phyloP scores from a whole-genome alignment of 1,140 invertebrate genomes.

The Trachymyrmex cornetzi region DNA sequence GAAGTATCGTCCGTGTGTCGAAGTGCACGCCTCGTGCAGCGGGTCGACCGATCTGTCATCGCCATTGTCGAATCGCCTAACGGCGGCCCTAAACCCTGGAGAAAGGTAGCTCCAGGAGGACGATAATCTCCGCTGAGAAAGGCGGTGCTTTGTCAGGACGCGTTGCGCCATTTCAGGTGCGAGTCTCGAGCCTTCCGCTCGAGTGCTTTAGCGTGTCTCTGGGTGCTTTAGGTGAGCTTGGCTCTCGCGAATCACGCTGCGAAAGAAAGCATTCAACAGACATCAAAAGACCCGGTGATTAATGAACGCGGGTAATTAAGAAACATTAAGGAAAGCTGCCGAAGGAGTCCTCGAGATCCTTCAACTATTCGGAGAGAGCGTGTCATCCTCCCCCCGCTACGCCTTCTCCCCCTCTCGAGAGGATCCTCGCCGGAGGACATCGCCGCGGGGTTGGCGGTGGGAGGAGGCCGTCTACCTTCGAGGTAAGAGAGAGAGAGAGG shows the following conservation, averaged over 20 bases:
- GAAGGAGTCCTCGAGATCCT: conserved; percentile 45
- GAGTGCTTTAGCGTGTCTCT: conserved; percentile 18
- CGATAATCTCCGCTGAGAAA: conserved; percentile 49
- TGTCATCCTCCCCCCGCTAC: neutral
- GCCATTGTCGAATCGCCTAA: conserved; percentile 65
- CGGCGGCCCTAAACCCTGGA: conserved; percentile 6
- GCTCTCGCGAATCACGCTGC: conserved; percentile 29
- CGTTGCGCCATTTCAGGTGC: conserved; percentile 64
- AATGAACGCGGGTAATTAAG: conserved; percentile 63
- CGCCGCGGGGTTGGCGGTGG: conserved; percentile 37
- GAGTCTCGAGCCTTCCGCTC: conserved; percentile 15
- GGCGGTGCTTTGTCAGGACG: conserved; percentile 33
- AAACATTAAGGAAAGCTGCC: conserved; percentile 54
- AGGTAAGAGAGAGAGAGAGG: conserved; percentile 42
- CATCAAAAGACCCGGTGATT: conserved; percentile 53
- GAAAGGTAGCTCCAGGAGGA: conserved; percentile 9
- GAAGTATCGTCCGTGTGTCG: conserved; percentile 38
- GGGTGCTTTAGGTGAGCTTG: neutral
- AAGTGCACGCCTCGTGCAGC: conserved; percentile 45
- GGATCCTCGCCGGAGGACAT: conserved; percentile 58
- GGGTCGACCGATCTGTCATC: conserved; percentile 61
- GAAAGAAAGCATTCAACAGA: conserved; percentile 26
- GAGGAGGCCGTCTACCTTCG: conserved; percentile 28
- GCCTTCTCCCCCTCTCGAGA: neutral
- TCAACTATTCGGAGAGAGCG: conserved; percentile 51